A percentile compares a stretch with the other conserved stretches of the same genome.
Evolutionary conservation across 2,888 invertebrate genomes (phyloP).

Genomic region (Slavum lentiscoides): DNA sequence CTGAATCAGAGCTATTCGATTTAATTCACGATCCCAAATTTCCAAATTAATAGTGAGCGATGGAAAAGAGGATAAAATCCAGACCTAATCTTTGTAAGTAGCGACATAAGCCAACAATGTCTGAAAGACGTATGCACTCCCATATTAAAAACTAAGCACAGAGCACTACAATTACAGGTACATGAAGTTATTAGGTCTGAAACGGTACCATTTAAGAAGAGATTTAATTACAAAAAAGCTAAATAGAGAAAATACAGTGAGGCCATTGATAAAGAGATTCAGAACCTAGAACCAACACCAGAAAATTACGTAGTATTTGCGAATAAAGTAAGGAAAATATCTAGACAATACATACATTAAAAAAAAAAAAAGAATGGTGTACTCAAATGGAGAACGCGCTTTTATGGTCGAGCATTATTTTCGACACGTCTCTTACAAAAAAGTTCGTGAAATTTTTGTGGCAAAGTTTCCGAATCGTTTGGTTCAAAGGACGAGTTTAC

Average conservation of each 20-base stretch:
- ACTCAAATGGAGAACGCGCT: no score
- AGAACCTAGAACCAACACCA: slow-evolving; percentile 40
- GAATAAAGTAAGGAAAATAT: slow-evolving; percentile 1
- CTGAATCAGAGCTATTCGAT: slow-evolving; percentile 35
- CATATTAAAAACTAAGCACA: not conserved
- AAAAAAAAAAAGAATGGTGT: no score
- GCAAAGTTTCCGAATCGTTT: no score
- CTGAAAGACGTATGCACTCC: no score
- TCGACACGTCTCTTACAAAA: no score
- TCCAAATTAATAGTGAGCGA: slow-evolving; percentile 25
- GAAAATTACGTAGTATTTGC: slow-evolving; percentile 44
- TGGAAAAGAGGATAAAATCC: not conserved
- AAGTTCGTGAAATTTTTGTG: no score
- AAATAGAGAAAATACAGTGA: slow-evolving; percentile 48
- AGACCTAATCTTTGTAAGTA: no score
- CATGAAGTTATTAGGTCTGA: not conserved
- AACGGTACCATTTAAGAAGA: no score
- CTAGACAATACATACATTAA: no score
- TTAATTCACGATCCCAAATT: slow-evolving; percentile 25
- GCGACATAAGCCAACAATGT: no score
- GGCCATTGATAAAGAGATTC: slow-evolving; percentile 26
- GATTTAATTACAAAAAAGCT: slow-evolving; percentile 34
- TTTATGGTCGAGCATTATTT: no score
- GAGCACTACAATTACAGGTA: slow-evolving; percentile 40
- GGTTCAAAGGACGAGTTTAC: no score